Base-by-base conservation (phyloP, 2,888 invertebrate species). In the Papilio protenor region DNA sequence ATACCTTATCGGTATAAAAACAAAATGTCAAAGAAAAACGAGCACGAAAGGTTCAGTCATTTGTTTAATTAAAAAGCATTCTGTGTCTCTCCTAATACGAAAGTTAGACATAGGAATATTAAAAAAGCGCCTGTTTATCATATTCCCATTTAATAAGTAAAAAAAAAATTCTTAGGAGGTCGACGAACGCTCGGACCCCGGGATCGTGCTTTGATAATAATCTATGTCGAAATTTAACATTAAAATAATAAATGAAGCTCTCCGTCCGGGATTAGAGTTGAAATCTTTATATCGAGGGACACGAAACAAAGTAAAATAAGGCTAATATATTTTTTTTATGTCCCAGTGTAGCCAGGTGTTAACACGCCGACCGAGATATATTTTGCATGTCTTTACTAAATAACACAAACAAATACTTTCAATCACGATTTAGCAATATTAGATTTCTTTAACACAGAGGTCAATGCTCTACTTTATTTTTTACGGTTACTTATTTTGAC, bases 381-480 rank as follows among this genome's bases (percentile, higher is more conserved):
- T 49, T 80, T 78, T 73, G 61, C 78, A 75, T 75, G 72, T 77
- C 40, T n/a, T 59, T 40, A 75, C 75, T 75, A 77, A 80, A 71
- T 74, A 66, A 40, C 73, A 11, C 71, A 76, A 76, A 78, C 78
- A 75, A 79, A 80, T 73, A 80, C 76, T 80, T 79, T 79, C 78
- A 57, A 77, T 78, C 77, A 75, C 73, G 76, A 76, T 77, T 77
- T 57, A 72, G 78, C 76, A 78, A 71, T 47, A 66, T 72, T 74
- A 70, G 76, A 77, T 79, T 74, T 77, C 69, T 73, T 64, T 71
- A 75, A 71, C 73, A 76, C 76, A 61, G 77, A 80, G 83, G 83
- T 81, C 82, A 78, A 76, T 80, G 83, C 16, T 80, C 83, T 79
- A 83, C 81, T 82, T 84, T 79, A 64, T 47, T 70, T 69, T 55